Conservation (phyloP, 2,888 invertebrate species). For the Clanis bilineata region DNA sequence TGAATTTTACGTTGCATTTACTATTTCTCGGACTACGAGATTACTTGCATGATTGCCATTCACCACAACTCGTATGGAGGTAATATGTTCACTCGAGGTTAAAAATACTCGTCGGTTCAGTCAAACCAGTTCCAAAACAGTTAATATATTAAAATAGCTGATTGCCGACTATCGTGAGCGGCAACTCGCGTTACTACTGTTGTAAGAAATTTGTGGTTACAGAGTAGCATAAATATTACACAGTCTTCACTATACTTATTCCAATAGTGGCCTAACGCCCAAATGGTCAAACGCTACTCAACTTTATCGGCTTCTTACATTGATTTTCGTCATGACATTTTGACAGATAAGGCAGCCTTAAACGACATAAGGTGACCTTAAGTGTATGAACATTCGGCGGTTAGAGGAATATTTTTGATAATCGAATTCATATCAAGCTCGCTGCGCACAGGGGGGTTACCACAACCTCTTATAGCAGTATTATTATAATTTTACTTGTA, state of each 20-base stretch:
- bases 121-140: slow-evolving; percentile 36
- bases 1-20: slow-evolving; percentile 54
- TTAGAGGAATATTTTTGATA: too few species aligned
- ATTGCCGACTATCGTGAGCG: slow-evolving; percentile 9
- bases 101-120: slow-evolving; percentile 36
- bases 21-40: slow-evolving; percentile 48
- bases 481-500: too few species aligned
- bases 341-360: too few species aligned
- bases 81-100: slow-evolving; percentile 35
- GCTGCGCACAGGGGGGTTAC: too few species aligned
- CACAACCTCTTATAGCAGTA: too few species aligned
- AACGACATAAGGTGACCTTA: too few species aligned
- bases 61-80: slow-evolving; percentile 39
- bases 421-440: too few species aligned
- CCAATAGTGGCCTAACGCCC: too few species aligned
- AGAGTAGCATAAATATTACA: neutral
- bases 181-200: neutral
- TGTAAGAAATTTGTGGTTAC: neutral
- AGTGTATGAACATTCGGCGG: too few species aligned
- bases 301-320: too few species aligned
- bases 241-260: neutral
- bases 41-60: slow-evolving; percentile 49
- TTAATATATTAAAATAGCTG: slow-evolving; percentile 29
- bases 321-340: too few species aligned
- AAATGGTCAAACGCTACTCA: too few species aligned